Percentiles rank a stretch among this genome's conserved stretches.
These are phyloP conservation scores for Ovis aries DNA, from an alignment of 2,113 vertebrate species.

Conservation along the genomic window ARS-UI_Ramb_v3.0 NC_056063.1:67296501-67297000, in stretches of 20 bases:
- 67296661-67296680: not conserved
- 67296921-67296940: not conserved
- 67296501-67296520: not conserved
- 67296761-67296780: constrained; percentile 10
- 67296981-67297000: not conserved
- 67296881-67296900: constrained; percentile 26
- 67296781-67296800: constrained; percentile 35
- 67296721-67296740: not conserved
- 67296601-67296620: not conserved
- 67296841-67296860: not conserved
- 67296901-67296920: not conserved
- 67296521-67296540: not conserved
- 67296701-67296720: not conserved
- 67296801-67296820: constrained; percentile 10
- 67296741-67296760: constrained; percentile 34
- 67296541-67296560: not conserved
- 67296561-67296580: not conserved
- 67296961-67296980: not conserved
- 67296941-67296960: not conserved
- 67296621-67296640: not conserved
- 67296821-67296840: not conserved
- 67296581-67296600: not conserved
- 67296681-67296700: not conserved
- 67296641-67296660: not conserved
- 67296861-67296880: not conserved